Percentiles rank a stretch among this genome's conserved stretches.
Conservation (phyloP, 2,113 vertebrate genomes). For the Pangasianodon hypophthalmus region DNA sequence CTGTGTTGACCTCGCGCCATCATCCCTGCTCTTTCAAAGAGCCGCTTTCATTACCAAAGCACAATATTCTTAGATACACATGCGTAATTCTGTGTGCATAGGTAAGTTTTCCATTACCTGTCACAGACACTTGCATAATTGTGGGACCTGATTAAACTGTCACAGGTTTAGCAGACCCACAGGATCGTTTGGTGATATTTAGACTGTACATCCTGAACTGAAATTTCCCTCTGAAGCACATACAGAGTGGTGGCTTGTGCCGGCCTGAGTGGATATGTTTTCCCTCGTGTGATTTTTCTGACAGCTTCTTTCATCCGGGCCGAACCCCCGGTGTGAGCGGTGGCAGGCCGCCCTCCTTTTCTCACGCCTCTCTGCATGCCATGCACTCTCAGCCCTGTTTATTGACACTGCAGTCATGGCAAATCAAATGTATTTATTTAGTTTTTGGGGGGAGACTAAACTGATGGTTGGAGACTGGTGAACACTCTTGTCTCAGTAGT, state of each 20-base stretch:
- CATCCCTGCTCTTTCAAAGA: conserved; percentile 73
- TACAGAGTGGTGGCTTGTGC: conserved; percentile 62
- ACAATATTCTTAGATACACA: conserved; percentile 63
- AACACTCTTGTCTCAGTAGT: conserved; percentile 53
- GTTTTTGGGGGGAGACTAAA: conserved; percentile 66
- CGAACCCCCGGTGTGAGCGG: conserved; percentile 71
- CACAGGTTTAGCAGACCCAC: conserved; percentile 27
- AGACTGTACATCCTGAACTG: conserved; percentile 39
- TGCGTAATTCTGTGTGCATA: conserved; percentile 3
- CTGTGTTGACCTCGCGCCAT: conserved; percentile 71
- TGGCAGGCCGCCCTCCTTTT: conserved; percentile 69
- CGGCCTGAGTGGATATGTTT: conserved; percentile 70
- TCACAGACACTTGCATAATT: conserved; percentile 35
- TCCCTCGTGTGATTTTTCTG: conserved; percentile 73
- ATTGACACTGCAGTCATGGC: conserved; percentile 67
- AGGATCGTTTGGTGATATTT: conserved; percentile 35
- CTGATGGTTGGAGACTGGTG: conserved; percentile 66
- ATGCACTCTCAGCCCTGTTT: conserved; percentile 59
- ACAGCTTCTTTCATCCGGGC: conserved; percentile 77
- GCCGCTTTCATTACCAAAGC: conserved; percentile 76
- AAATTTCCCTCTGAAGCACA: conserved; percentile 25
- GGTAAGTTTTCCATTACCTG: conserved; percentile 27
- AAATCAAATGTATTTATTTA: conserved; percentile 75
- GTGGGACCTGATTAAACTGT: conserved; percentile 36
- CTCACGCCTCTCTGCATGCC: conserved; percentile 54